These are phyloP conservation scores for Amazonetta brasiliensis DNA, from an alignment of 2,797 vertebrate genomes.

Conservation along the genomic window DNA sequence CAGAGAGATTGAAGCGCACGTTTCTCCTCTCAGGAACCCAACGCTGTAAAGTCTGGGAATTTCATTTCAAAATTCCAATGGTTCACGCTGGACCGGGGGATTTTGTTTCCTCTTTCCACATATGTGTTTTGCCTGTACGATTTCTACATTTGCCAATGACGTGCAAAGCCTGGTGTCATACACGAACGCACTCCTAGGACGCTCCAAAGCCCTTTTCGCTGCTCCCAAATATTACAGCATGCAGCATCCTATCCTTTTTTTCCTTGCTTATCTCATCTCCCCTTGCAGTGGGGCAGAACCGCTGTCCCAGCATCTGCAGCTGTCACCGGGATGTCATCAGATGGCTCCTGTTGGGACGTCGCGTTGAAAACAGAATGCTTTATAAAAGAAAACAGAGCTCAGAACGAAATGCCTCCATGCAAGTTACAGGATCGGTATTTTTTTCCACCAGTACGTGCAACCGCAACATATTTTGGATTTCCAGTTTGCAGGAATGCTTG, in stretches of 20 bases:
- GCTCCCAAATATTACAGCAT: neutral
- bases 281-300: neutral
- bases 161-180: neutral
- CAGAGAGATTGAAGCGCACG: fast-evolving
- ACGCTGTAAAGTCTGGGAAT: neutral
- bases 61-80: neutral
- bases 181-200: neutral
- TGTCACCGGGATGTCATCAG: neutral
- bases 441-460: neutral
- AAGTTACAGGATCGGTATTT: neutral
- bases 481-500: conserved; percentile 43
- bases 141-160: neutral
- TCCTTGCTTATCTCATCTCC: neutral
- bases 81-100: neutral
- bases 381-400: neutral
- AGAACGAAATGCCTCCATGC: neutral
- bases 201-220: neutral
- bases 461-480: conserved; percentile 30
- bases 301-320: neutral
- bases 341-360: neutral
- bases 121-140: neutral
- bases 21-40: neutral
- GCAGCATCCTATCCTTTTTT: neutral
- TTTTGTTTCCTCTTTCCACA: neutral
- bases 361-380: neutral